Evolutionary conservation across 2,797 vertebrate species (phyloP), one percentile per base, ranked within the genome.

Genomic region (Melanotaenia nigrans): DNA sequence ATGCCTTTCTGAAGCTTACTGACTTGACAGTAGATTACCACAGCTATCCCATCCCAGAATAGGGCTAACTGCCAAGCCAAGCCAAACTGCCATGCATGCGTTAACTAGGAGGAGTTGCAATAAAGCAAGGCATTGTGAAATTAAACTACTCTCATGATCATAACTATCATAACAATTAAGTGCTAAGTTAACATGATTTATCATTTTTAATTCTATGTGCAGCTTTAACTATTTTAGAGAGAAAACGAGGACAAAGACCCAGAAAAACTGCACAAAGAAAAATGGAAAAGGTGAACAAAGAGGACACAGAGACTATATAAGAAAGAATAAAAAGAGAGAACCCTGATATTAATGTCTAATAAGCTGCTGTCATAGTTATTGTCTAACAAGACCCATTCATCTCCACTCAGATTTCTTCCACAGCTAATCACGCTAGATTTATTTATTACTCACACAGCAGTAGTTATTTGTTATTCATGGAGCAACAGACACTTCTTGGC

Each of bases 381-480:
- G 74, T 61, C 53, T 38, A 73, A 69, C 35, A 58, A 81, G 56
- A 76, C 33, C 47, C 54, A 62, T 75, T 78, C 59, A 77, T 73
- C 57, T 71, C 53, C 53, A 74, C 65, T 71, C 69, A 73, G 11
- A 14, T 35, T 63, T 53, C 68, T 70, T 67, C 61, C 56, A 56
- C 66, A 55, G 61, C 33, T 65, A 79, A 82, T 79, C 77, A 60
- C 58, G 64, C 32, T 75, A 83, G 75, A 83, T 77, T 64, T 84
- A 78, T 89, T 88, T 86, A 82, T 82, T 77, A 64, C 77, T 73
- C 70, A 49, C 59, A 65, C 56, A 68, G 75, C 85, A 84, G 74
- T 62, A 71, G 62, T 71, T 69, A 73, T 84, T 89, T 84, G 68
- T 72, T 83, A 58, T 78, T 82, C 66, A 75, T 40, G 20, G 59